Evolutionary conservation across 2,113 vertebrate genomes (phyloP), one percentile per base, ranked within the genome.

Genomic region (Rhadina sibilatrix): DNA sequence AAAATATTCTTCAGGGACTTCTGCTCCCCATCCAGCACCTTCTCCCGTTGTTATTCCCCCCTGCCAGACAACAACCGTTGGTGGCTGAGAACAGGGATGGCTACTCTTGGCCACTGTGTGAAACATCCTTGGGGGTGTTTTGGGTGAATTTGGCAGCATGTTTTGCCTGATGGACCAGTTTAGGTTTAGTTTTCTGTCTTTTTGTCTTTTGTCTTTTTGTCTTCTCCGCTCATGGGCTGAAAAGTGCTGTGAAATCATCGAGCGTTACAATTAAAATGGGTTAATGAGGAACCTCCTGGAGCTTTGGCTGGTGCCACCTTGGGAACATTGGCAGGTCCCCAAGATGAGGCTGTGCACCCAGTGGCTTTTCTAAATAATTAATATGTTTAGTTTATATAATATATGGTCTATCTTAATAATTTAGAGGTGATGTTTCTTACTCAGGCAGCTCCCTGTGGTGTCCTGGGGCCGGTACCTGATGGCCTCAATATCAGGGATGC

Each of bases 181-280:
- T 3, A n/a, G 47, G 40, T 56, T 61, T 7, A 28, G 52, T 28
- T 54, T 2, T 42, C 68, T 82, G 13, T 71, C 31, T 24, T 31
- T 42, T 71, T 82, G 13, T 71, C 31, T 24, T 31, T n/a, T n/a
- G n/a, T n/a, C n/a, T n/a, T 42, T 42, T 71, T 82, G 13, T 71
- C 31, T 24, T 31, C 44, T 71, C 52, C 0, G 0, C 1, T 60
- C 12, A 12, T 3, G 0, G 52, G 27, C 27, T 81, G 77, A 15
- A 11, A 89, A 50, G 28, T 59, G 28, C 64, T 83, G 0, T 33
- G n/a, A 61, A 74, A 59, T 31, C 44, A 20, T 37, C 0, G 1
- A 69, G 70, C 1, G 0, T 46, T 71, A 10, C 27, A 84, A 82
- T 83, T 80, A n/a, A 76, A 33, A 7, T 2, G 35, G 14, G 44